phyloP scores from a whole-genome alignment of 2,113 vertebrate species.

The Cynopterus brachyotis region DNA sequence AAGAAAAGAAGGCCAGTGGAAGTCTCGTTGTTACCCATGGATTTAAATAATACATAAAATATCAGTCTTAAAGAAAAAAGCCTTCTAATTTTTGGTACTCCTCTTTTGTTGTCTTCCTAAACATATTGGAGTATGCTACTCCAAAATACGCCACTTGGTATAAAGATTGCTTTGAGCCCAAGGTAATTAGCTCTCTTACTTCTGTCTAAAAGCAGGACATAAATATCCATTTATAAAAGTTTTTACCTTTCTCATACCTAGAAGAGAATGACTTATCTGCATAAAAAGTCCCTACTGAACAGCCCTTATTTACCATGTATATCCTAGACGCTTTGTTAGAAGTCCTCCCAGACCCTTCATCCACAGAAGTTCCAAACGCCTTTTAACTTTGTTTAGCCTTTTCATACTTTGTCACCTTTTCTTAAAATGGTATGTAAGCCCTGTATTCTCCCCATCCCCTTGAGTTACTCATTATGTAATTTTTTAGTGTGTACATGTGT shows the following conservation, averaged over 20 bases:
- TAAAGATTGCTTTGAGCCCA: neutral
- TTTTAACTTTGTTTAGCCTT: neutral
- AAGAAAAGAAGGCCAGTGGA: neutral
- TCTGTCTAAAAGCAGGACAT: neutral
- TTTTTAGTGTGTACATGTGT: neutral
- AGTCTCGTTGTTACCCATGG: neutral
- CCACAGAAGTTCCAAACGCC: neutral
- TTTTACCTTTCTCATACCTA: neutral
- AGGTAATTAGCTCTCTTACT: neutral
- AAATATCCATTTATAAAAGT: neutral
- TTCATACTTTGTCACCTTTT: neutral
- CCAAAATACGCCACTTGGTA: neutral
- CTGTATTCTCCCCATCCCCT: neutral
- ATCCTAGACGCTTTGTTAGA: neutral
- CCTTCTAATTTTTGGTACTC: neutral
- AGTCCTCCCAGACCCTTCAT: neutral
- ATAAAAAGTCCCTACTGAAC: neutral
- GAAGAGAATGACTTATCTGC: neutral
- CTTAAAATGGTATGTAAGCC: neutral
- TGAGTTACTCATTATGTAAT: neutral
- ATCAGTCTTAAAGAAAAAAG: neutral
- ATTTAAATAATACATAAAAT: neutral
- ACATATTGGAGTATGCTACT: neutral
- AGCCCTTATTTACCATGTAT: neutral
- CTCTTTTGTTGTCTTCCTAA: neutral